Evolutionary conservation across 1,140 invertebrate genomes (phyloP).

Genomic region (Choristoneura fumiferana): DNA sequence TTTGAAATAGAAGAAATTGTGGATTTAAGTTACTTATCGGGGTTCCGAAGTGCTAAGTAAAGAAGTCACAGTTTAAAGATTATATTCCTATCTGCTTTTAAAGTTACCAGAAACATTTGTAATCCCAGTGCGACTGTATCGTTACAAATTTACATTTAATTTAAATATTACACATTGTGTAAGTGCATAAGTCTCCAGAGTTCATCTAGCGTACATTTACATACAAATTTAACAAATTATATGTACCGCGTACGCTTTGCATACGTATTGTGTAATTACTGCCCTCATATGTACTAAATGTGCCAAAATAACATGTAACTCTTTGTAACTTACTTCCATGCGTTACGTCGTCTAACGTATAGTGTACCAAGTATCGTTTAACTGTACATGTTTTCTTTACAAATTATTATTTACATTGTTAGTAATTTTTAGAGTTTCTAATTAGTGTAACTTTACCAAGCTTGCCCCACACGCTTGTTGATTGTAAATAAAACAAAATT

Average conservation of each 20-base stretch:
- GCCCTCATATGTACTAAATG: conserved; percentile 5
- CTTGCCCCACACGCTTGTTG: conserved; percentile 68
- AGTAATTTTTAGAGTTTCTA: conserved; percentile 22
- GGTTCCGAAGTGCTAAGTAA: too few species aligned
- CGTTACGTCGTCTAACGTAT: not conserved
- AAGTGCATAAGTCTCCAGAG: conserved; percentile 17
- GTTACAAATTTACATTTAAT: conserved; percentile 15
- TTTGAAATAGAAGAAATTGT: too few species aligned
- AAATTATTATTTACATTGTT: not conserved
- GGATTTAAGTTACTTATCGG: too few species aligned
- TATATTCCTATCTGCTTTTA: not conserved
- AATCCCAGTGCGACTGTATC: conserved; percentile 8
- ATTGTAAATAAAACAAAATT: conserved; percentile 66
- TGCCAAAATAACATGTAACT: conserved; percentile 13
- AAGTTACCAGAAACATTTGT: not conserved
- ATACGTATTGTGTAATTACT: conserved; percentile 9
- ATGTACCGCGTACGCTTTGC: conserved; percentile 11
- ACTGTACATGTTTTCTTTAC: not conserved
- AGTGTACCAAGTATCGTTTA: not conserved
- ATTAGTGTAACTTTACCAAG: conserved; percentile 44
- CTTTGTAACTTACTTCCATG: not conserved
- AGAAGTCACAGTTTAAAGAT: too few species aligned
- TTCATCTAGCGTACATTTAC: conserved; percentile 17
- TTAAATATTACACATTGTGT: conserved; percentile 18
- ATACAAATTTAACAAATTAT: conserved; percentile 17